phyloP scores from a whole-genome alignment of 2,113 vertebrate species.

The Tachycineta bicolor region DNA sequence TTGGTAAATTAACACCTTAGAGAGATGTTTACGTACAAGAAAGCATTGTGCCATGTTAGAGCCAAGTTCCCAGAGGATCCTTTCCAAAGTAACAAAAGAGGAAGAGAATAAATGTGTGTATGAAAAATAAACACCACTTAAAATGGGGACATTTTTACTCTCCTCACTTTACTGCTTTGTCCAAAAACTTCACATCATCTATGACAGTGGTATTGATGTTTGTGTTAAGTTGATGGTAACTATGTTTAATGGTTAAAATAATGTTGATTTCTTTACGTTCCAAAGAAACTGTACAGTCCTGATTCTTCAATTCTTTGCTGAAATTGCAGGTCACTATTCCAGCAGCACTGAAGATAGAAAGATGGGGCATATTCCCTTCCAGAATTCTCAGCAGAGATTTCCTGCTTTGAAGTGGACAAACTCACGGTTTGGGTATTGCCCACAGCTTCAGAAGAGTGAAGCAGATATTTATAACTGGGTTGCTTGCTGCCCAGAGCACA shows the following conservation, averaged over 20 bases:
- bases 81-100: conserved; percentile 2
- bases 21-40: conserved; percentile 52
- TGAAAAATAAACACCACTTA: background rate
- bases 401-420: background rate
- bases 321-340: background rate
- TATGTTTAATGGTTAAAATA: background rate
- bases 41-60: conserved; percentile 15
- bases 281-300: background rate
- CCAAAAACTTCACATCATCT: background rate
- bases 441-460: background rate
- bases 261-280: background rate
- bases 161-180: background rate
- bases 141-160: background rate
- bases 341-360: background rate
- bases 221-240: background rate
- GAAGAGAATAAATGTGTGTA: conserved; percentile 33
- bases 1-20: conserved; percentile 67
- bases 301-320: background rate
- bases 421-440: background rate
- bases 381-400: background rate
- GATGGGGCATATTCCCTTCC: background rate
- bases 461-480: background rate
- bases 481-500: background rate
- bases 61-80: conserved; percentile 42
- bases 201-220: background rate